Conservation (phyloP, 92 coral and sea anemone species). For the Scolanthus callimorphus region DNA sequence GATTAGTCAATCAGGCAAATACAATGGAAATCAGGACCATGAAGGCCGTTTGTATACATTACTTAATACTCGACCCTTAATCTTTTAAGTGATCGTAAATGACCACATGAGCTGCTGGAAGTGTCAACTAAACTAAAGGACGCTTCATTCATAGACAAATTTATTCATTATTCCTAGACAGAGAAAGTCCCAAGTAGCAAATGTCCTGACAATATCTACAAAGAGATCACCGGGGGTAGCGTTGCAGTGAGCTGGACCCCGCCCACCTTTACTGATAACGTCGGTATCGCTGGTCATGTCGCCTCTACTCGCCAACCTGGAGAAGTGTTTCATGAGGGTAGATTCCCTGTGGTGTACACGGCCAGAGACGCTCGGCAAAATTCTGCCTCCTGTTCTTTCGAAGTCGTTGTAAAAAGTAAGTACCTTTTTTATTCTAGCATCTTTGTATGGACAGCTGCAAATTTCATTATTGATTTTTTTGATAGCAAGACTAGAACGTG, state of each 20-base stretch:
- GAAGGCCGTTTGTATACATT: too few species aligned
- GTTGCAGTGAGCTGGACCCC: conserved; percentile 58
- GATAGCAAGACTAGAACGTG: too few species aligned
- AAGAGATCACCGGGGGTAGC: conserved; percentile 8
- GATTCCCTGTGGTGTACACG: conserved; percentile 31
- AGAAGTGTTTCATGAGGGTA: conserved; percentile 46
- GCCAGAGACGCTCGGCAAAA: conserved; percentile 45
- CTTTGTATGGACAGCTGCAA: too few species aligned
- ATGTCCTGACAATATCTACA: conserved; percentile 51
- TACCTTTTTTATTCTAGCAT: too few species aligned
- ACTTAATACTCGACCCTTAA: too few species aligned
- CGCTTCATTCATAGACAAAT: neutral
- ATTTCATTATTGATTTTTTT: too few species aligned
- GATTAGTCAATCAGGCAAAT: too few species aligned
- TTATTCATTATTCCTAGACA: conserved; percentile 25
- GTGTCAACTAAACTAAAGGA: neutral
- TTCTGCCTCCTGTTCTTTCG: conserved; percentile 27
- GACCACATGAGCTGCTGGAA: neutral
- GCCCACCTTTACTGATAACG: conserved; percentile 76
- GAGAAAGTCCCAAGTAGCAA: conserved; percentile 39
- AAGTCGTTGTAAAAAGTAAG: conserved; percentile 54
- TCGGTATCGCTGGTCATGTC: conserved; percentile 29
- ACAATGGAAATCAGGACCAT: too few species aligned
- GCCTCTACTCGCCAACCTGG: conserved; percentile 50
- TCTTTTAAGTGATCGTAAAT: neutral